These are phyloP conservation scores for Phoxinus phoxinus DNA, from an alignment of 2,113 vertebrate genomes.

Conservation along the genomic window DNA sequence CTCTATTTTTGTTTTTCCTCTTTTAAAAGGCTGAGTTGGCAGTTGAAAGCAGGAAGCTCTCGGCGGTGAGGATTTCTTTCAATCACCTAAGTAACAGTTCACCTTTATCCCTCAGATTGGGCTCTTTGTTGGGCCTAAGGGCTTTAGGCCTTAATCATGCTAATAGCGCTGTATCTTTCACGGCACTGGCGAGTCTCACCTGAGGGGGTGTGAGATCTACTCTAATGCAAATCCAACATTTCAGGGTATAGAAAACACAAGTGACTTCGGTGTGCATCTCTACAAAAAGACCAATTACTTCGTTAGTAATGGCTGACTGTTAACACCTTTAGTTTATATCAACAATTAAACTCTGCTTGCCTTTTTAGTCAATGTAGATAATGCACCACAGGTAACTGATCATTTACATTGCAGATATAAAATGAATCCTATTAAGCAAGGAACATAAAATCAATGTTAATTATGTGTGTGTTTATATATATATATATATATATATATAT, in stretches of 20 bases:
- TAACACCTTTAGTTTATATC: slow-evolving; percentile 20
- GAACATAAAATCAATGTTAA: too few species aligned
- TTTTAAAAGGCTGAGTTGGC: slow-evolving; percentile 67
- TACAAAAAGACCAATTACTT: neutral
- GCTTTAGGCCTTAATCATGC: slow-evolving; percentile 33
- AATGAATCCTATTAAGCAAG: neutral
- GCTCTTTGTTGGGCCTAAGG: neutral
- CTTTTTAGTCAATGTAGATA: neutral
- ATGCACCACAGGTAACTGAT: neutral
- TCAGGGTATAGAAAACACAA: slow-evolving; percentile 1
- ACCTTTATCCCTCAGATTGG: slow-evolving; percentile 16
- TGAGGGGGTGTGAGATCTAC: slow-evolving; percentile 8
- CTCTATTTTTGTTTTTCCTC: slow-evolving; percentile 29
- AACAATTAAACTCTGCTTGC: slow-evolving; percentile 4
- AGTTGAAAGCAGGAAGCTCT: slow-evolving; percentile 73
- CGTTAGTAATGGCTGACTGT: neutral
- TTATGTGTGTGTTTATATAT: neutral
- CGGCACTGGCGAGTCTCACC: slow-evolving; percentile 20
- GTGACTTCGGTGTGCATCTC: slow-evolving; percentile 16
- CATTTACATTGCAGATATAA: neutral
- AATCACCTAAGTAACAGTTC: slow-evolving; percentile 26
- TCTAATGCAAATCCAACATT: slow-evolving; percentile 50
- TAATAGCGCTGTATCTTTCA: slow-evolving; percentile 56
- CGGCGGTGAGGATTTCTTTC: neutral
- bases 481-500: neutral